Evolutionary conservation across 2,888 invertebrate genomes (phyloP).

Genomic region (Lycophotia porphyrea): DNA sequence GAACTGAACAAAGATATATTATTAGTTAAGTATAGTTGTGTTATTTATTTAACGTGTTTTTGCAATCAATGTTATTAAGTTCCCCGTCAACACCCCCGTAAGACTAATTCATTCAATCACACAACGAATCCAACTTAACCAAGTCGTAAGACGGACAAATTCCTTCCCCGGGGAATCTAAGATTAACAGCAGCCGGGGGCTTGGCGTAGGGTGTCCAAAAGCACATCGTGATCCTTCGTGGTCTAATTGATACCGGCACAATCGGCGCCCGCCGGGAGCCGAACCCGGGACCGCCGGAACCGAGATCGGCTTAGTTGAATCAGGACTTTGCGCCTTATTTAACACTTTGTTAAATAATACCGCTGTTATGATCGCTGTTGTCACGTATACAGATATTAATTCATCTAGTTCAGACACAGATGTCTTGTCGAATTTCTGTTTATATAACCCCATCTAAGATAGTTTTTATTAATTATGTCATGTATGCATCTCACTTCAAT

Average conservation of each 20-base stretch:
- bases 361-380: no score
- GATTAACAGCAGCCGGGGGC: conserved; percentile 33
- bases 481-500: no score
- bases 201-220: conserved; percentile 32
- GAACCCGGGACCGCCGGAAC: conserved; percentile 19
- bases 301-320: conserved; percentile 37
- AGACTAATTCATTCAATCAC: background rate
- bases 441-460: no score
- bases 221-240: conserved; percentile 40
- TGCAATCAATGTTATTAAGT: background rate
- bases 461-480: no score
- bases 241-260: conserved; percentile 51
- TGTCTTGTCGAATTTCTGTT: no score
- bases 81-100: background rate
- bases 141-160: background rate
- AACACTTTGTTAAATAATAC: conserved; percentile 37
- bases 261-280: conserved; percentile 17
- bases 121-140: background rate
- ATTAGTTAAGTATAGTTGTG: no score
- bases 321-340: conserved; percentile 25
- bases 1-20: background rate
- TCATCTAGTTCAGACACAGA: no score
- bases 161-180: conserved; percentile 14
- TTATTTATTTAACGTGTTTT: background rate
- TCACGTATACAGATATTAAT: no score